Evolutionary conservation across 2,888 invertebrate genomes (phyloP).

Genomic region (Athalia circularis): DNA sequence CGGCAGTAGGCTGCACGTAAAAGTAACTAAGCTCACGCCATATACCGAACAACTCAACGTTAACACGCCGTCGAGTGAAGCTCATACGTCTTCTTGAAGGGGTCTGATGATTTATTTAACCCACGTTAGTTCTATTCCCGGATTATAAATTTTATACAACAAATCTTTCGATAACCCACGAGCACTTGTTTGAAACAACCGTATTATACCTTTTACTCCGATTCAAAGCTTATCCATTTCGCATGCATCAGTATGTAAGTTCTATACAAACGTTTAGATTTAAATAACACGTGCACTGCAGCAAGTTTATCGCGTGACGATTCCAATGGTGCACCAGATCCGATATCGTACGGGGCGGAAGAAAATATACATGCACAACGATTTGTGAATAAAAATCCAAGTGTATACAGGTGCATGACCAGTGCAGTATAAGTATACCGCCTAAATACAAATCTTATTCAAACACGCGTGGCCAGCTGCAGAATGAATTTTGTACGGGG

Average conservation of each 20-base stretch:
- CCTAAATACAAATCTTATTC: too few species aligned
- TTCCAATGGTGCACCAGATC: not conserved
- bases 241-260: too few species aligned
- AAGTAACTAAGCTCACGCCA: constrained; percentile 42
- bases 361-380: too few species aligned
- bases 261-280: too few species aligned
- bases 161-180: not conserved
- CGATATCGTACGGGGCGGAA: not conserved
- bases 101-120: constrained; percentile 35
- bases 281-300: not conserved
- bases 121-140: not conserved
- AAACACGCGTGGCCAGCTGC: too few species aligned
- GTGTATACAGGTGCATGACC: too few species aligned
- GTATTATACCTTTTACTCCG: too few species aligned
- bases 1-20: constrained; percentile 19
- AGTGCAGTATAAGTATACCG: too few species aligned
- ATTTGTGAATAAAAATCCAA: too few species aligned
- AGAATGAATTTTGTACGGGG: too few species aligned
- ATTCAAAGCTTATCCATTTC: too few species aligned
- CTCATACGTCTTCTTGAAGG: constrained; percentile 33
- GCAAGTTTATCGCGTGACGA: not conserved
- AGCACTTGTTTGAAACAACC: not conserved
- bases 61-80: constrained; percentile 5
- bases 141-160: constrained; percentile 15
- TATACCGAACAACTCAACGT: not conserved